These are phyloP conservation scores for Caenorhabditis briggsae DNA, from an alignment of 1,140 invertebrate species.

Conservation along the genomic window DNA sequence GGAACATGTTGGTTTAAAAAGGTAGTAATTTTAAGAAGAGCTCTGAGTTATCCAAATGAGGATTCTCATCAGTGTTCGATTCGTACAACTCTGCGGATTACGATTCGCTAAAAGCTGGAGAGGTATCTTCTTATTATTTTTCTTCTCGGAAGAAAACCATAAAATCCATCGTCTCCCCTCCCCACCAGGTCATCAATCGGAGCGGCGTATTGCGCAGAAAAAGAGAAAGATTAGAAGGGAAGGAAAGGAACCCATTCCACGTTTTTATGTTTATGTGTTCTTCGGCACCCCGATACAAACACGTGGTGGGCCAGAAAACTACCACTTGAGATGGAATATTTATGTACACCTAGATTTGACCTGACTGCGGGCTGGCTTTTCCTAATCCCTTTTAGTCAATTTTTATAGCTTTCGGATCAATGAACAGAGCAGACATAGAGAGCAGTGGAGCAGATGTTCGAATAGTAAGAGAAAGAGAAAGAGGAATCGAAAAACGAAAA, in stretches of 20 bases:
- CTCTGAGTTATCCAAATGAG: too few relatives aligned
- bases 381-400: conserved; percentile 30
- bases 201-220: conserved; percentile 14
- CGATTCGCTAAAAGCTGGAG: too few relatives aligned
- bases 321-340: conserved; percentile 49
- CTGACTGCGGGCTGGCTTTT: neutral
- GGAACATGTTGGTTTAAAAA: too few relatives aligned
- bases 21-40: too few relatives aligned
- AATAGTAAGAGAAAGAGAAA: neutral
- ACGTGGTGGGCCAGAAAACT: neutral
- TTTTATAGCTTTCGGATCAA: conserved; percentile 20
- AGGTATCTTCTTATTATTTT: too few relatives aligned
- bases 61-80: too few relatives aligned
- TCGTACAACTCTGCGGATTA: too few relatives aligned
- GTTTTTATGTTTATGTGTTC: conserved; percentile 55
- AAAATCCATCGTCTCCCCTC: neutral
- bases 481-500: neutral
- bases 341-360: conserved; percentile 47
- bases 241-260: conserved; percentile 45
- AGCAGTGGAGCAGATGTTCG: too few relatives aligned
- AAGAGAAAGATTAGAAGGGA: conserved; percentile 41
- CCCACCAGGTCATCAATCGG: conserved; percentile 4
- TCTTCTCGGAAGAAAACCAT: neutral
- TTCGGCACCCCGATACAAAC: conserved; percentile 32
- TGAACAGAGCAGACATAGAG: conserved; percentile 3